Evolutionary conservation across 2,888 invertebrate species (phyloP).

Genomic region (Junonia oenone): DNA sequence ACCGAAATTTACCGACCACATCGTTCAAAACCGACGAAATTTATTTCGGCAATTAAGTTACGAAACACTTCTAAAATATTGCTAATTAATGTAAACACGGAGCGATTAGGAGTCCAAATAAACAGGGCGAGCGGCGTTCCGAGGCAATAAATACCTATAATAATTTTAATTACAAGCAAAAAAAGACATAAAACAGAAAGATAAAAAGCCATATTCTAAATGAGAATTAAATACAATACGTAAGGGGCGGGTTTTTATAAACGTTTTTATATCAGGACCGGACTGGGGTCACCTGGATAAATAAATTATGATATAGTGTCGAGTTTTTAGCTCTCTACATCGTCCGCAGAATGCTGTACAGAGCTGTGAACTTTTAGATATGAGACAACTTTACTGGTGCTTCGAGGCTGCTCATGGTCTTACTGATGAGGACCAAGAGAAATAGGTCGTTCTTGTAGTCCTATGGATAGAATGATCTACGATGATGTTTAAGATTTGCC

Average conservation of each 20-base stretch:
- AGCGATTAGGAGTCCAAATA: slow-evolving; percentile 71
- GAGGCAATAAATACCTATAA: slow-evolving; percentile 75
- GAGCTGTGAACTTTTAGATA: background rate
- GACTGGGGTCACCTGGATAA: slow-evolving; percentile 72
- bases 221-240: slow-evolving; percentile 46
- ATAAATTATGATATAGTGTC: slow-evolving; percentile 77
- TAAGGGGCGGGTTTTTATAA: slow-evolving; percentile 46
- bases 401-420: too few relatives aligned
- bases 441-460: too few relatives aligned
- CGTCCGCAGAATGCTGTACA: slow-evolving; percentile 40
- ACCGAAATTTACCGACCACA: slow-evolving; percentile 26
- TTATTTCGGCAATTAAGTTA: slow-evolving; percentile 71
- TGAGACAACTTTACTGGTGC: too few relatives aligned
- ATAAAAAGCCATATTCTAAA: slow-evolving; percentile 74
- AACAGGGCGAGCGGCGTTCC: slow-evolving; percentile 67
- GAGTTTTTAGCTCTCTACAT: slow-evolving; percentile 50
- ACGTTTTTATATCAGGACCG: slow-evolving; percentile 59
- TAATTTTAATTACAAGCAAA: slow-evolving; percentile 74
- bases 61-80: slow-evolving; percentile 69
- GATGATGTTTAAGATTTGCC: too few relatives aligned
- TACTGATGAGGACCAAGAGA: too few relatives aligned
- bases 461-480: too few relatives aligned
- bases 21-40: slow-evolving; percentile 51
- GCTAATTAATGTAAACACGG: slow-evolving; percentile 77
- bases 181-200: slow-evolving; percentile 70